Evolutionary conservation across 2,888 invertebrate genomes (phyloP), one percentile per base, ranked within the genome.

Genomic region (Caradrina clavipalpis): DNA sequence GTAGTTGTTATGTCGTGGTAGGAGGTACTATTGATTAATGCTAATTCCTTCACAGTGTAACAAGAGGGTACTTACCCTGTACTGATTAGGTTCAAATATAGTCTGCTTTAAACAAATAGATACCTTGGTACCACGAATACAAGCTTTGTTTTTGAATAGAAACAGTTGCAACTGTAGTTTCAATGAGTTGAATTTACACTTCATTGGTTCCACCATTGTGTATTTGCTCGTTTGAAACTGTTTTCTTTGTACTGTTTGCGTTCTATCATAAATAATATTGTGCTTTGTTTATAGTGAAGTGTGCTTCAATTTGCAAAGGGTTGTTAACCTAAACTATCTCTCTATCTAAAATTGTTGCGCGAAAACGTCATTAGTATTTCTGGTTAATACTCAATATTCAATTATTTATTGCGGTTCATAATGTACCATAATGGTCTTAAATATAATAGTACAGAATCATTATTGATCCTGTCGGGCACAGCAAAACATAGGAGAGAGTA

Each of bases 181-280:
- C 47, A 51, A 58, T 51, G 26, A 42, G 22, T 55, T 59, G 42
- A 19, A 50, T 51, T 31, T 49, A 59, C 47, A 26, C 10, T 47
- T 13, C 49, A 47, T 26, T 51, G 53, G 53, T 55, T 73, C 5
- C 0, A 17, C 50, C 31, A 51, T 45, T 50, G 26, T 39, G 49
- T 35, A 26, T 50, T 55, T 49, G 21, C 13, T 76, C 10, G 45
- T n/a, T 76, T 50, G 39, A 26, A 47, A 55, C 11, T 50, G 21
- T 19, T 55, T 76, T 55, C 3, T 0, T 5, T 42, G 26, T 11
- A 10, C 45, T 17, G 45, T 45, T 45, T 15, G 45, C 17, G 15
- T 0, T 58, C 13, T 21, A n/a, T 49, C 19, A 13, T 58, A 22
- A 67, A 67, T 57, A 74, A 57, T 57, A 56, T 75, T 53, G 17